Percentiles rank a stretch among this genome's conserved stretches.
Conservation (phyloP, 2,113 vertebrate species). For the Eurystomus gularis region DNA sequence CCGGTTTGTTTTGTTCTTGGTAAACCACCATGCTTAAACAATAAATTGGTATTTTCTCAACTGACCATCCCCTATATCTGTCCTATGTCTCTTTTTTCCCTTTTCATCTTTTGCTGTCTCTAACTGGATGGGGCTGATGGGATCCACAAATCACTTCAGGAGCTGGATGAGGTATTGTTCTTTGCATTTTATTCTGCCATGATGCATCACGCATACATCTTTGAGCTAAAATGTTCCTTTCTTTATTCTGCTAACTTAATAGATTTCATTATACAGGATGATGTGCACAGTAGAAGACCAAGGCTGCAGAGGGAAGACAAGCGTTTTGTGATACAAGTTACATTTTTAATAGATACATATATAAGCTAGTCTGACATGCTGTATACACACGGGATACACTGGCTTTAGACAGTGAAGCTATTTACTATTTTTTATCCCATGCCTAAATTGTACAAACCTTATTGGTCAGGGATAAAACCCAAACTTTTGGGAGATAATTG, state of each 20-base stretch:
- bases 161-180: conserved; percentile 96
- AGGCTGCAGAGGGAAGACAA: background rate
- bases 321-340: background rate
- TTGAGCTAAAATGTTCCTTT: background rate
- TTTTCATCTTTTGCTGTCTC: conserved; percentile 70
- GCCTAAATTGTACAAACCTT: background rate
- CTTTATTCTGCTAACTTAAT: background rate
- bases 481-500: background rate
- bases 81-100: conserved; percentile 74
- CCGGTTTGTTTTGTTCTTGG: conserved; percentile 45
- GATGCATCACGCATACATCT: background rate
- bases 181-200: conserved; percentile 34
- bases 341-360: background rate
- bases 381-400: background rate
- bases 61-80: conserved; percentile 72
- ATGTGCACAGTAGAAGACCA: background rate
- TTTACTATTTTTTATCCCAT: background rate
- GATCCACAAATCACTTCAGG: conserved; percentile 87
- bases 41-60: conserved; percentile 50
- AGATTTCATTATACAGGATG: background rate
- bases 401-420: background rate
- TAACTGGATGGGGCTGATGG: conserved; percentile 85
- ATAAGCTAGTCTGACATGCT: background rate
- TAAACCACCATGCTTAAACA: conserved; percentile 46
- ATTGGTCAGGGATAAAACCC: background rate